Percentiles rank a stretch among this genome's conserved stretches.
Evolutionary conservation across 2,888 invertebrate species (phyloP).

Genomic region (Pseudanteris insignis): DNA sequence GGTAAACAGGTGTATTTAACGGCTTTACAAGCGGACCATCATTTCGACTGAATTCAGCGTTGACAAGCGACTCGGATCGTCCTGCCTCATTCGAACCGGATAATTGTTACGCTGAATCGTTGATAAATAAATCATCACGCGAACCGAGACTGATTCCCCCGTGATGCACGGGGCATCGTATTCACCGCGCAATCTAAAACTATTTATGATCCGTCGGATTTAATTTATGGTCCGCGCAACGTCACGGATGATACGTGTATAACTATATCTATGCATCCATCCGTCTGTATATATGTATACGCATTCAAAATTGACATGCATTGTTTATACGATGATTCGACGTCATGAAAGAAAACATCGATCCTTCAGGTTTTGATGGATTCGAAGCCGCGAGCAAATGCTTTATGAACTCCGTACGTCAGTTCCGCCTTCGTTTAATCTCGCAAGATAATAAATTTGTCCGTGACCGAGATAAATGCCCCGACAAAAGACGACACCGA

Average conservation of each 20-base stretch:
- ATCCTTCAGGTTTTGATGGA: constrained; percentile 32
- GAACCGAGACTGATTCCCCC: background rate
- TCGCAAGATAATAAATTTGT: constrained; percentile 40
- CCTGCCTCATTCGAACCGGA: too few relatives aligned
- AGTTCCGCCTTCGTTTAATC: constrained; percentile 31
- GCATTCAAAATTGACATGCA: constrained; percentile 26
- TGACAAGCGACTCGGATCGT: too few relatives aligned
- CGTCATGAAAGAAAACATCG: constrained; percentile 32
- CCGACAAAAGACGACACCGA: constrained; percentile 9
- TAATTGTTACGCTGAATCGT: too few relatives aligned
- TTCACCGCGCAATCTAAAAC: constrained; percentile 3
- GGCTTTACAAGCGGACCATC: background rate
- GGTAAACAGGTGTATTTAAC: constrained; percentile 1
- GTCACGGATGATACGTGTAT: too few relatives aligned
- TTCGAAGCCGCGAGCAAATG: constrained; percentile 28
- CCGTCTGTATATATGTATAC: too few relatives aligned
- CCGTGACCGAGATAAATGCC: constrained; percentile 24
- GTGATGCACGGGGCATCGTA: too few relatives aligned
- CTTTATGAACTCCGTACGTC: constrained; percentile 32
- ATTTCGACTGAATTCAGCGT: background rate
- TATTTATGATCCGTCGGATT: constrained; percentile 12
- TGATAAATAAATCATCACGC: background rate
- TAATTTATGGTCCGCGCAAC: constrained; percentile 18
- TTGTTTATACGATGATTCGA: constrained; percentile 36
- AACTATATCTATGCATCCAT: too few relatives aligned